Evolutionary conservation across 2,797 vertebrate genomes (phyloP), one percentile per base, ranked within the genome.

Genomic region (Sphenodon punctatus): DNA sequence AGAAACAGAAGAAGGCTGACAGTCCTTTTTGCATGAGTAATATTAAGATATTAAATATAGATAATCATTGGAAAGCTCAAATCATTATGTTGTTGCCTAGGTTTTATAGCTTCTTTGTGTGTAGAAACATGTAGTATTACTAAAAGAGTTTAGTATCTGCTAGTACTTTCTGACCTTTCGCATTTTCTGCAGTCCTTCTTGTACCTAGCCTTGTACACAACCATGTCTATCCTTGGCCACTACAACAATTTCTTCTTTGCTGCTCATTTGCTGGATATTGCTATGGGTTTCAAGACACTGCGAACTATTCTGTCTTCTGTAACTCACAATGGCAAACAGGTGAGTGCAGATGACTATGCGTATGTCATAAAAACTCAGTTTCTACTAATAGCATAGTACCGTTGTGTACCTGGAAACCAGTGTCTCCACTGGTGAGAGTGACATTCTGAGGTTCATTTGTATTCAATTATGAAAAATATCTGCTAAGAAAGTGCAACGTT

Each of bases 181-280:
- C 20, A 65, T 69, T 77, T 66, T 91, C 63, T 82, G 38, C 93
- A 99, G 99, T 98, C 98, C 0, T 99, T 99, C 94, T 94, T 99
- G 72, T 99, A 99, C 88, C 95, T 99, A 15, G 98, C 97, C 42
- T 99, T 99, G 99, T 99, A 99, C 90, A 99, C 98, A 4, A 99
- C 98, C 80, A 99, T 99, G 99, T 99, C 99, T 12, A 97, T 99
- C 88, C 96, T 99, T 79, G 99, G 99, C 34, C 99, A 99, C 95
- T 99, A 99, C 95, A 99, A 99, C 95, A 99, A 99, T 94, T 99
- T 99, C 96, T 99, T 99, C 96, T 99, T 99, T 19, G 99, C 98
- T 41, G 98, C 99, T 89, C 99, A 99, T 69, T 95, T 99, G 41
- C 92, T 99, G 90, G 99, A 99, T 89, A 99, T 99, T 8, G 99